These are phyloP conservation scores for Arnoldichthys spilopterus DNA, from an alignment of 2,797 vertebrate genomes.

Conservation along the genomic window DNA sequence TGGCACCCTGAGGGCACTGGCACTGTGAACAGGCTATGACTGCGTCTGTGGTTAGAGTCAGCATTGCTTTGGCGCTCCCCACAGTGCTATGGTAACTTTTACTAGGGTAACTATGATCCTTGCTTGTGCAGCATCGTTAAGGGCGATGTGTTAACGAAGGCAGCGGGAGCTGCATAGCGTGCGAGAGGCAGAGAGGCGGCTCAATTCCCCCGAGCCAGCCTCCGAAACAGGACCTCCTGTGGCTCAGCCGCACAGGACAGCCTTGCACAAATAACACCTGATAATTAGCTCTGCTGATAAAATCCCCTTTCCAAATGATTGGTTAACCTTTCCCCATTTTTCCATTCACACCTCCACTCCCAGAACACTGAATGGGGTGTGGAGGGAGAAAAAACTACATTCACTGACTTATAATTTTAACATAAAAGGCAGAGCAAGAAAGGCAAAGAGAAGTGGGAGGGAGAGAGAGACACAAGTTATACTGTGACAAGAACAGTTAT, in stretches of 20 bases:
- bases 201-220: constrained; percentile 50
- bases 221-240: constrained; percentile 42
- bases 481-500: constrained; percentile 10
- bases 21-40: constrained; percentile 21
- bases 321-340: constrained; percentile 59
- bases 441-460: neutral
- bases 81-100: constrained; percentile 67
- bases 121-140: constrained; percentile 54
- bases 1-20: constrained; percentile 7
- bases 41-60: constrained; percentile 20
- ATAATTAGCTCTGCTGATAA: constrained; percentile 69
- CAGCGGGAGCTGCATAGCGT: constrained; percentile 50
- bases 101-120: constrained; percentile 65
- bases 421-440: constrained; percentile 1
- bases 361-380: constrained; percentile 36
- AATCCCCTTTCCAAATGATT: constrained; percentile 54
- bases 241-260: constrained; percentile 33
- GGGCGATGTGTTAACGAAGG: constrained; percentile 43
- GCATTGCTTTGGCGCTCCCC: constrained; percentile 32
- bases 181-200: constrained; percentile 42
- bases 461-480: constrained; percentile 1
- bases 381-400: constrained; percentile 34
- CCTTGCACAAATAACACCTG: constrained; percentile 66
- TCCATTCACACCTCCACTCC: constrained; percentile 69
- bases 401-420: constrained; percentile 46